Evolutionary conservation across 2,113 vertebrate species (phyloP).

Genomic region (Peromyscus leucopus): DNA sequence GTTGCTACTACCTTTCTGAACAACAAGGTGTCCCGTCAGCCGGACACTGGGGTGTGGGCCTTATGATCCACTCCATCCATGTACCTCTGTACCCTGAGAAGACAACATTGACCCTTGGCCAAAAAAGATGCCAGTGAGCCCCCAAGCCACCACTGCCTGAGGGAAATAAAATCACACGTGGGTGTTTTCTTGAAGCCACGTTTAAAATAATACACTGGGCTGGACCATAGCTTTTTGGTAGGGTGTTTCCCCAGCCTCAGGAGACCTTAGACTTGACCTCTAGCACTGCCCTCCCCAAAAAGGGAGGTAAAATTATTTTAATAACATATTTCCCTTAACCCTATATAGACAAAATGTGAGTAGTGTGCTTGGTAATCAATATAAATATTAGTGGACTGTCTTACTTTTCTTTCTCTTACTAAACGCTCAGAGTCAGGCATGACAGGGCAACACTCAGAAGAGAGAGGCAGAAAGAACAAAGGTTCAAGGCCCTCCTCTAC

Average conservation of each 20-base stretch:
- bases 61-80: not conserved
- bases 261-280: not conserved
- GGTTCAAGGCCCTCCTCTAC: not conserved
- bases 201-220: not conserved
- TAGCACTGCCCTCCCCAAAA: not conserved
- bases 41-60: fast-evolving
- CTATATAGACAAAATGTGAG: not conserved
- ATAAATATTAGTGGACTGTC: not conserved
- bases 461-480: not conserved
- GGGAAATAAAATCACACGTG: not conserved
- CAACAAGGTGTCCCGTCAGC: not conserved
- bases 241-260: not conserved
- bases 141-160: not conserved
- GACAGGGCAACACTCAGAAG: not conserved
- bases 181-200: not conserved
- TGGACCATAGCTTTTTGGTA: not conserved
- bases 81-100: not conserved
- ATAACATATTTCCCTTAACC: not conserved
- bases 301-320: not conserved
- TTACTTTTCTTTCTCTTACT: not conserved
- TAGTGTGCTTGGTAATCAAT: not conserved
- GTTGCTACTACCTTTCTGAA: not conserved
- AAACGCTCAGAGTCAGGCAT: not conserved
- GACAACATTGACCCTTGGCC: not conserved
- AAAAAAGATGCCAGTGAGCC: not conserved